Conservation (phyloP, 1,140 invertebrate species). For the Drosophila guanche region DNA sequence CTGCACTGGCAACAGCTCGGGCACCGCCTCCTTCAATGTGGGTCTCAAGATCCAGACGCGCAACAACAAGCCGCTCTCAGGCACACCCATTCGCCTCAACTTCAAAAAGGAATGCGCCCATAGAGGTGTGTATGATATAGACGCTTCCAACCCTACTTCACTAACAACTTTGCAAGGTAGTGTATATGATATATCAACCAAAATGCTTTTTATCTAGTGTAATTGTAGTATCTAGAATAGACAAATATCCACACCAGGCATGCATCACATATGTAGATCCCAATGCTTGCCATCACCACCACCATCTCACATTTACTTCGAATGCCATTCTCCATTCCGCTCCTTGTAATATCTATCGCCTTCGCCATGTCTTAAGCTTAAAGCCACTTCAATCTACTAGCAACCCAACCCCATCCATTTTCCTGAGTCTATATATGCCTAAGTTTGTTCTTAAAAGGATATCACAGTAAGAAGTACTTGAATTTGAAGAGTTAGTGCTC, state of each 20-base stretch:
- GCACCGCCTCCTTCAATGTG: slow-evolving; percentile 94
- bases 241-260: not conserved
- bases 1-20: slow-evolving; percentile 94
- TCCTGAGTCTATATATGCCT: too few relatives aligned
- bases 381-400: too few relatives aligned
- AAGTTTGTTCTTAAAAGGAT: too few relatives aligned
- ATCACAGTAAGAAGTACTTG: too few relatives aligned
- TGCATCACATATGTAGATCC: not conserved
- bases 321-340: not conserved
- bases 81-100: slow-evolving; percentile 94
- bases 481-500: too few relatives aligned
- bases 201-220: slow-evolving; percentile 68
- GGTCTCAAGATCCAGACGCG: slow-evolving; percentile 93
- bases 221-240: slow-evolving; percentile 21
- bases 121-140: slow-evolving; percentile 90
- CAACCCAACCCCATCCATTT: too few relatives aligned
- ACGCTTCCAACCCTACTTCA: slow-evolving; percentile 83
- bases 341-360: too few relatives aligned
- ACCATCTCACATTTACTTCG: not conserved
- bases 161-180: slow-evolving; percentile 84
- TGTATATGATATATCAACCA: slow-evolving; percentile 80
- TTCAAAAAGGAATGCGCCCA: slow-evolving; percentile 97
- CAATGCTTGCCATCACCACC: not conserved
- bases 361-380: too few relatives aligned
- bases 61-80: slow-evolving; percentile 90